Base-by-base conservation (phyloP, 2,797 vertebrate genomes). In the Calcarius lapponicus region DNA sequence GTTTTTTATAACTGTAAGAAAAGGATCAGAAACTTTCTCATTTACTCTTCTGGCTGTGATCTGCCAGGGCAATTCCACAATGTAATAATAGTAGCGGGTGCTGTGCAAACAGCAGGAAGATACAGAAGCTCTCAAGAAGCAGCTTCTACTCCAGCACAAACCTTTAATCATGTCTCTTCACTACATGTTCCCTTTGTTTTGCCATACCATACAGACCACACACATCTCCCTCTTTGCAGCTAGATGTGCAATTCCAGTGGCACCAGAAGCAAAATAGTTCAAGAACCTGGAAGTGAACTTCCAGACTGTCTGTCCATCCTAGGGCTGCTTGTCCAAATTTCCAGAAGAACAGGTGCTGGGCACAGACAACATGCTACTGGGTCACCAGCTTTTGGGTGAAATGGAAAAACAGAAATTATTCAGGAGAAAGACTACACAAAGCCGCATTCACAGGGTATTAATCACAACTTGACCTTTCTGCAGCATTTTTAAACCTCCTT, bases 391-490 rank as follows among this genome's bases (percentile, higher is more conserved):
- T 87, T 74, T 61, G 36, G 20, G 29, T 67, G 12, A 92, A 83
- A 82, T 20, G 21, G 10, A 57, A 65, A 57, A 76, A 72, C 18
- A 91, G 21, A 47, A 80, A 51, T 65, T 48, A 66, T 58, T 88
- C 57, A 62, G 5, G 19, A 73, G 42, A 70, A 88, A 79, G 31
- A 42, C 17, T 26, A 10, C 7, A 36, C n/a, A 86, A 15, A 72
- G 28, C 42, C 74, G 31, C 2, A 3, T 58, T 88, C 38, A 47
- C 6, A 32, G 43, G n/a, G 48, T 53, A 62, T 87, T 91, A 93
- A 89, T 87, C 61, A 92, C 67, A 69, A 13, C 9, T 15, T 91
- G 84, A 91, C 69, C 66, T 94, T 93, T 92, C 47, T 43, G 29
- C 28, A 92, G 72, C 62, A 82, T 60, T 29, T 58, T 91, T 87